phyloP scores from a whole-genome alignment of 1,140 invertebrate species.

The Bombus balteatus region DNA sequence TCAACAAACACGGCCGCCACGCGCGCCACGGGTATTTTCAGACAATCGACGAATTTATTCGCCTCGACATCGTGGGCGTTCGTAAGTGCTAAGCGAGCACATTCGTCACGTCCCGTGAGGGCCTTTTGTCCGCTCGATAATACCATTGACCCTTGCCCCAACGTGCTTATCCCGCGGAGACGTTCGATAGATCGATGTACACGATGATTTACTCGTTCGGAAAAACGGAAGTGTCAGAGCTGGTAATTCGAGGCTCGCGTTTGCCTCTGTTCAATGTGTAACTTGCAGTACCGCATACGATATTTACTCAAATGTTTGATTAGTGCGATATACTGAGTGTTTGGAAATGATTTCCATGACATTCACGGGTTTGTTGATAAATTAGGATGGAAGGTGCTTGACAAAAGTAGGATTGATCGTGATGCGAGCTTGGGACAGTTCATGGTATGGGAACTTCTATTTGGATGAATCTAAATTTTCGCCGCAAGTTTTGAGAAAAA shows the following conservation, averaged over 20 bases:
- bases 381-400: too few species aligned
- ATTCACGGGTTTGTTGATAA: too few species aligned
- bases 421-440: too few species aligned
- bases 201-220: background rate
- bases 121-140: background rate
- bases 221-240: background rate
- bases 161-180: background rate
- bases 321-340: background rate
- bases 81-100: background rate
- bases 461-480: too few species aligned
- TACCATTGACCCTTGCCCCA: background rate
- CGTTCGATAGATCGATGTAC: background rate
- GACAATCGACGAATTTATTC: constrained; percentile 34
- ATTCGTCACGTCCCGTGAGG: background rate
- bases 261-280: too few species aligned
- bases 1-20: constrained; percentile 21
- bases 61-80: constrained; percentile 7
- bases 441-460: too few species aligned
- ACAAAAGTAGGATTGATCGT: too few species aligned
- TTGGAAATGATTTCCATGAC: background rate
- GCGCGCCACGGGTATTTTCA: constrained; percentile 13
- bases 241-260: background rate
- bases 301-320: constrained; percentile 12
- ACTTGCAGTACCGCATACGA: too few species aligned
- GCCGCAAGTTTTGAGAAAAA: too few species aligned